Percentiles rank a stretch among this genome's conserved stretches.
Conservation (phyloP, 2,797 vertebrate genomes). For the Molossus molossus region DNA sequence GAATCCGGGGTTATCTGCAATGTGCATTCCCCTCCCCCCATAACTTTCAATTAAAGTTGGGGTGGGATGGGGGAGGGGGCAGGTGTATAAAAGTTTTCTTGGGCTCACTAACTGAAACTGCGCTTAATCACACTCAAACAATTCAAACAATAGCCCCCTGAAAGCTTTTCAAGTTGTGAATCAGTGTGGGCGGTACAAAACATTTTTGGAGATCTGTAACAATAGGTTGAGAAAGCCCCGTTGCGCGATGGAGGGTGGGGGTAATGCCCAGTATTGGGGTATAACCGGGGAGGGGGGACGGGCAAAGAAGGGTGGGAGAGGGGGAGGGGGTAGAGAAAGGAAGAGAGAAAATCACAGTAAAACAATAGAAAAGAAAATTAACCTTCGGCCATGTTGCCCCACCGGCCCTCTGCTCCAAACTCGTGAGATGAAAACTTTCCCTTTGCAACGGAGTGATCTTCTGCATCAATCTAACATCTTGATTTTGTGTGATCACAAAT, state of each 20-base stretch:
- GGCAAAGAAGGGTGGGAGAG: slow-evolving; percentile 65
- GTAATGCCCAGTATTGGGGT: slow-evolving; percentile 86
- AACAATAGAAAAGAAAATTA: slow-evolving; percentile 93
- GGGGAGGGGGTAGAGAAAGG: slow-evolving; percentile 72
- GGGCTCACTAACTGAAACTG: slow-evolving; percentile 87
- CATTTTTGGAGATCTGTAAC: slow-evolving; percentile 91
- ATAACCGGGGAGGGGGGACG: slow-evolving; percentile 68
- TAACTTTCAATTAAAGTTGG: slow-evolving; percentile 90
- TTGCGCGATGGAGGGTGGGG: slow-evolving; percentile 86
- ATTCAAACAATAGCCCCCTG: slow-evolving; percentile 91
- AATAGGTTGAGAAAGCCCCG: slow-evolving; percentile 90
- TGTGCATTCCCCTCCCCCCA: slow-evolving; percentile 85
- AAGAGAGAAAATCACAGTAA: slow-evolving; percentile 88
- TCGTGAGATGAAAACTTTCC: slow-evolving; percentile 97
- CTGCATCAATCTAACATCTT: slow-evolving; percentile 98
- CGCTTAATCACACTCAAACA: slow-evolving; percentile 90
- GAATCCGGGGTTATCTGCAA: slow-evolving; percentile 85
- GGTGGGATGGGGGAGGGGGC: slow-evolving; percentile 88
- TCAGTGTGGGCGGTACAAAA: slow-evolving; percentile 91
- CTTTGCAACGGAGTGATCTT: slow-evolving; percentile 94
- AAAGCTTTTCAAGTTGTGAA: slow-evolving; percentile 91
- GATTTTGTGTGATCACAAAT: slow-evolving; percentile 95
- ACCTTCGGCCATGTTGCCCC: slow-evolving; percentile 99
- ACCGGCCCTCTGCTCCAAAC: slow-evolving; percentile 96
- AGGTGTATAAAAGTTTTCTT: slow-evolving; percentile 90